phyloP scores from a whole-genome alignment of 2,797 vertebrate species.

The Tragelaphus oryx region DNA sequence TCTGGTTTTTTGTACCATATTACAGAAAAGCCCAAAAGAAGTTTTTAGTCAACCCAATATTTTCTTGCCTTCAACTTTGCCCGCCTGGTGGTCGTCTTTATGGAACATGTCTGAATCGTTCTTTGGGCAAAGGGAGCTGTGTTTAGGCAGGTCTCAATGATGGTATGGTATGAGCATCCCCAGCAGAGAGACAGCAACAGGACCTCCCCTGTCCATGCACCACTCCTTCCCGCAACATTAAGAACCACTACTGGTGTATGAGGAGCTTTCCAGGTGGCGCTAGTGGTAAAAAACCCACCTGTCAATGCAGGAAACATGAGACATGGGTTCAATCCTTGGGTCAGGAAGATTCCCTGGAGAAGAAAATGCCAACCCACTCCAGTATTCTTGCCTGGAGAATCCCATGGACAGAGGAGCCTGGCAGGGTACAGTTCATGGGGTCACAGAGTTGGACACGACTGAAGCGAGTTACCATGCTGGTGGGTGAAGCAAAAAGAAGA shows the following conservation, averaged over 20 bases:
- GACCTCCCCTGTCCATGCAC: rapidly evolving
- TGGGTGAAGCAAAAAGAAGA: not conserved
- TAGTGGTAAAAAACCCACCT: not conserved
- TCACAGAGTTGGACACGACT: not conserved
- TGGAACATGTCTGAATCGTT: not conserved
- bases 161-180: rapidly evolving
- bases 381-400: not conserved
- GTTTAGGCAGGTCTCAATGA: not conserved
- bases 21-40: not conserved
- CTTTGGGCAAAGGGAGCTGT: not conserved
- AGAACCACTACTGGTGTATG: not conserved
- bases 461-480: not conserved
- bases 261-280: not conserved
- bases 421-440: not conserved
- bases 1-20: not conserved
- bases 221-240: not conserved
- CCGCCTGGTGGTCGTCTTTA: not conserved
- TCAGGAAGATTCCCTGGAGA: not conserved
- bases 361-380: not conserved
- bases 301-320: not conserved
- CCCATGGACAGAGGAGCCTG: not conserved
- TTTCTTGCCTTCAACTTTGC: not conserved
- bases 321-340: not conserved
- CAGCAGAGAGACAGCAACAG: not conserved
- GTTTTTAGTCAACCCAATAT: not conserved